These are phyloP conservation scores for Pseudomyrmex sp. DNA, from an alignment of 1,140 invertebrate genomes.

Conservation along the genomic window DNA sequence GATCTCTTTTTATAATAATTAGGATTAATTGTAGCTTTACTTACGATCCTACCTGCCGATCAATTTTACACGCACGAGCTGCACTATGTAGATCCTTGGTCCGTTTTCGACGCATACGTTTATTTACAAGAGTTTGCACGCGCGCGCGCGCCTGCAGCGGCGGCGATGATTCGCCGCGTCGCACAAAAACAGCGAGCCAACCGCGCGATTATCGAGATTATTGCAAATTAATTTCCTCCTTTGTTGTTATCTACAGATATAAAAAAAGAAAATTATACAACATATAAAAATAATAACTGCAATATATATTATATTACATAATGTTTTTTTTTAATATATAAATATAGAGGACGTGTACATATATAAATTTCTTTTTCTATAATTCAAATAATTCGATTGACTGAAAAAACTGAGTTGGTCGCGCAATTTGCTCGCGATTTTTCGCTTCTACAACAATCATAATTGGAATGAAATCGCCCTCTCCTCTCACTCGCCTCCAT, in stretches of 20 bases:
- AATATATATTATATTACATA: background rate
- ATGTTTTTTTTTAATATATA: background rate
- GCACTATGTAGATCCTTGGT: slow-evolving; percentile 80
- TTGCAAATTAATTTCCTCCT: slow-evolving; percentile 1
- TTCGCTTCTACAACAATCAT: slow-evolving; percentile 36
- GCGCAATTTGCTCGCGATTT: slow-evolving; percentile 39
- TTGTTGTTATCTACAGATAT: background rate
- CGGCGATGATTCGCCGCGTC: slow-evolving; percentile 38
- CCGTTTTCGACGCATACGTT: slow-evolving; percentile 81
- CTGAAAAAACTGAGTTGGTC: slow-evolving; percentile 6
- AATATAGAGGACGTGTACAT: background rate
- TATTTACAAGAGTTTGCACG: slow-evolving; percentile 76
- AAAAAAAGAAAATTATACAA: slow-evolving; percentile 14
- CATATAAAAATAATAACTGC: background rate
- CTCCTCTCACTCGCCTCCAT: slow-evolving; percentile 36
- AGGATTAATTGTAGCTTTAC: slow-evolving; percentile 76
- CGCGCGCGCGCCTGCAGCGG: slow-evolving; percentile 5
- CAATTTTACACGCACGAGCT: slow-evolving; percentile 72
- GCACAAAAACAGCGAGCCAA: slow-evolving; percentile 64
- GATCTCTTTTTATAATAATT: slow-evolving; percentile 64
- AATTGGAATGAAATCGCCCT: slow-evolving; percentile 38
- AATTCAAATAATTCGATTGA: too few relatives aligned
- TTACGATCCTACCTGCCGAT: slow-evolving; percentile 72
- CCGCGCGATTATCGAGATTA: slow-evolving; percentile 5
- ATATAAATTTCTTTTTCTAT: too few relatives aligned